These are phyloP conservation scores for Rhinolophus ferrumequinum DNA, from an alignment of 2,113 vertebrate species.

Conservation along the genomic window DNA sequence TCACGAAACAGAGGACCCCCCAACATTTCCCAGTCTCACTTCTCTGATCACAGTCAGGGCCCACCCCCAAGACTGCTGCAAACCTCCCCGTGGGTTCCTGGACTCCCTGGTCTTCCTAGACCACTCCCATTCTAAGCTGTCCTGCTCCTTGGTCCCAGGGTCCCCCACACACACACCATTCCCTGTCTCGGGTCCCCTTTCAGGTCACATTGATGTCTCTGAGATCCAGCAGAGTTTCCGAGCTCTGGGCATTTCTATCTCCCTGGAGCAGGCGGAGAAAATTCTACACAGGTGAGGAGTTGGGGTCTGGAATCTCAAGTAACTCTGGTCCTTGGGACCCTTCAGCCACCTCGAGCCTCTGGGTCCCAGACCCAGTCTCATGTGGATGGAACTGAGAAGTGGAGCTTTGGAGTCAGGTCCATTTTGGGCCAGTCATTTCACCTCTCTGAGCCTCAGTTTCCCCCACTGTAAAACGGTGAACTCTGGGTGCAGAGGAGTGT, in stretches of 20 bases:
- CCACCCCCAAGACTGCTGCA: not conserved
- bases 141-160: not conserved
- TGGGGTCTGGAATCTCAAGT: not conserved
- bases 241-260: constrained; percentile 88
- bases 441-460: not conserved
- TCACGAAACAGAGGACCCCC: not conserved
- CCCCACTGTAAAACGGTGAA: not conserved
- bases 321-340: not conserved
- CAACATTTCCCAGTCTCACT: not conserved
- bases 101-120: not conserved
- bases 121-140: not conserved
- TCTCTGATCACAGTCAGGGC: not conserved
- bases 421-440: not conserved
- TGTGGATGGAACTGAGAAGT: not conserved
- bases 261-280: constrained; percentile 88
- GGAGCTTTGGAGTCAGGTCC: not conserved
- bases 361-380: not conserved
- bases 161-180: not conserved
- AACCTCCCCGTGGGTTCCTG: not conserved
- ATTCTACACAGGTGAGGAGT: constrained; percentile 90
- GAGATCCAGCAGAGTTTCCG: constrained; percentile 92
- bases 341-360: not conserved
- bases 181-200: not conserved
- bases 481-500: not conserved
- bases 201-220: constrained; percentile 91